Evolutionary conservation across 2,888 invertebrate species (phyloP), one percentile per base, ranked within the genome.

Genomic region (Rapana venosa): DNA sequence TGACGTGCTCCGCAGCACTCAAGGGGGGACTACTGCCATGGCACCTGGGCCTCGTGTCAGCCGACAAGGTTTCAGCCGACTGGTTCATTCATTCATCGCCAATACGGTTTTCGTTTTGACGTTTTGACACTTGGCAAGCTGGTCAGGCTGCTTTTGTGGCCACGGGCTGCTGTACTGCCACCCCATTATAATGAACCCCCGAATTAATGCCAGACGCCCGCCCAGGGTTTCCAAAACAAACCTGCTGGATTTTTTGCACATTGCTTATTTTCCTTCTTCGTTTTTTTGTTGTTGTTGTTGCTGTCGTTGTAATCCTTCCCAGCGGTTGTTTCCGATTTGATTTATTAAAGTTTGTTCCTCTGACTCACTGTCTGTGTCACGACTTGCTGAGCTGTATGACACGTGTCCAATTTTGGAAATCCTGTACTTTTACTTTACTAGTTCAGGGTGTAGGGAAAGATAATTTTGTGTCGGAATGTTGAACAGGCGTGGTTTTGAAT

Each of bases 41-140:
- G 17, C 84, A 84, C 58, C 58, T 84, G 56, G 58, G n/a, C 84
- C 17, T 17, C 58, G 84, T 56, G 84, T n/a, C 84, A 56, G n/a
- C 56, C 30, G 58, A 58, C 58, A 58, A n/a, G 22, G 20, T 84
- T 56, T 84, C 56, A 84, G 26, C 84, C 58, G 84, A 58, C 58
- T 84, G 84, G 17, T 58, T 81, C 15, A 47, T 47, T 58, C n/a
- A 84, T 58, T 84, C 84, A 56, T 58, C 30, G 84, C 58, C 84
- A 58, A 84, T 58, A 30, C n/a, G 84, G 84, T 58, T 58, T 84
- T 58, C 84, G 0, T 84, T 36, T 58, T 84, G 84, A 84, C 84
- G 84, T 84, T 84, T 84, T 84, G 84, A 84, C 84, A 84, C 84
- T 84, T 84, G 84, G n/a, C 84, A 84, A 36, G 56, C 84, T 84